Conservation (phyloP, 2,113 vertebrate genomes). For the Podarcis raffonei region DNA sequence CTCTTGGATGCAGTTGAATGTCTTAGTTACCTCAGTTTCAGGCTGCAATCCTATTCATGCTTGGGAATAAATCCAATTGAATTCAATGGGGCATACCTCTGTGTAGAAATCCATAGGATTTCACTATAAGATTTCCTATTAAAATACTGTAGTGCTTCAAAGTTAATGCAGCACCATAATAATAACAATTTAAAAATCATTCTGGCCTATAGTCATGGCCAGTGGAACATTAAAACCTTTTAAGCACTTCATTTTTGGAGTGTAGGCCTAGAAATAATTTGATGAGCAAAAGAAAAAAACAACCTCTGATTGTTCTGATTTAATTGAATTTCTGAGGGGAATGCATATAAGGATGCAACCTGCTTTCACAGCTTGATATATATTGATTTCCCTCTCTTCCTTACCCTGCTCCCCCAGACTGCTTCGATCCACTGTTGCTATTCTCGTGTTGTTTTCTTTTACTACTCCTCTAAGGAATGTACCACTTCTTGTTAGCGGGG, state of each 20-base stretch:
- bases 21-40: not conserved
- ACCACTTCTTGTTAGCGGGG: not conserved
- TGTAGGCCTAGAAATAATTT: not conserved
- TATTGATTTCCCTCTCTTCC: not conserved
- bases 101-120: too few relatives aligned
- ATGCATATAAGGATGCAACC: not conserved
- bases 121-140: not conserved
- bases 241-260: not conserved
- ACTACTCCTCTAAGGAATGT: not conserved
- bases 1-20: constrained; percentile 14
- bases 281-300: not conserved
- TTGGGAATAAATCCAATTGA: too few relatives aligned
- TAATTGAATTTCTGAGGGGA: not conserved
- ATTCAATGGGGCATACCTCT: too few relatives aligned
- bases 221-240: not conserved
- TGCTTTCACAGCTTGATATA: not conserved
- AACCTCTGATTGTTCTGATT: not conserved
- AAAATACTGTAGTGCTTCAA: not conserved
- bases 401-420: not conserved
- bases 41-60: too few relatives aligned
- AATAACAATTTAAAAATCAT: not conserved
- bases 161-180: not conserved
- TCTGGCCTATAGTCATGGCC: not conserved
- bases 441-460: not conserved
- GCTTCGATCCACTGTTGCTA: not conserved